These are phyloP conservation scores for Diarsia rubi DNA, from an alignment of 2,888 invertebrate species.

Conservation along the genomic window DNA sequence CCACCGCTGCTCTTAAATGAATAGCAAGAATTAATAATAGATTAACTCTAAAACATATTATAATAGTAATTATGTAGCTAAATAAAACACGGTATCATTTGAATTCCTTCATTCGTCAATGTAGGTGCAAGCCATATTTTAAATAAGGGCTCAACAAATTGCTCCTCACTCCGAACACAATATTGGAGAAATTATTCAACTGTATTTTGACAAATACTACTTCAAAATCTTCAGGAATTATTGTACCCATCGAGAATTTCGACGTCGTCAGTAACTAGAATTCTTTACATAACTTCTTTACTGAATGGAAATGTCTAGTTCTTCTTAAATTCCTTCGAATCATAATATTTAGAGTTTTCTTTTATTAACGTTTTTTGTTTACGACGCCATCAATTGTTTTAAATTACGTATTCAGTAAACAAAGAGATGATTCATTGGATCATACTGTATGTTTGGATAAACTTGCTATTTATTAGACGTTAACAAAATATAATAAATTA, in stretches of 20 bases:
- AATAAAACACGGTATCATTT: conserved; percentile 11
- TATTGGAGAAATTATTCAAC: conserved; percentile 27
- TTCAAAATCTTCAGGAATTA: conserved; percentile 18
- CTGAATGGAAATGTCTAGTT: conserved; percentile 5
- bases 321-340: conserved; percentile 29
- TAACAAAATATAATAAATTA: conserved; percentile 27
- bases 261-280: not conserved
- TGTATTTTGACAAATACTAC: conserved; percentile 4
- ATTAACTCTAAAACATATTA: no score
- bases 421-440: conserved; percentile 47
- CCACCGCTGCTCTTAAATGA: no score
- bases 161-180: not conserved
- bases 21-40: no score
- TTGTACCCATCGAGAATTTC: conserved; percentile 19
- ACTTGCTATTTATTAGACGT: conserved; percentile 17
- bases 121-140: not conserved
- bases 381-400: conserved; percentile 49
- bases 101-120: not conserved
- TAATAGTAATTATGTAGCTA: not conserved
- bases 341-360: conserved; percentile 37
- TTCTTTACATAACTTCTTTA: not conserved
- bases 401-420: conserved; percentile 51
- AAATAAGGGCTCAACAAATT: conserved; percentile 10
- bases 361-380: conserved; percentile 38
- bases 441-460: conserved; percentile 28